Percentiles rank a stretch among this genome's conserved stretches.
These are phyloP conservation scores for Podarcis cretensis DNA, from an alignment of 2,113 vertebrate species.

Conservation along the genomic window DNA sequence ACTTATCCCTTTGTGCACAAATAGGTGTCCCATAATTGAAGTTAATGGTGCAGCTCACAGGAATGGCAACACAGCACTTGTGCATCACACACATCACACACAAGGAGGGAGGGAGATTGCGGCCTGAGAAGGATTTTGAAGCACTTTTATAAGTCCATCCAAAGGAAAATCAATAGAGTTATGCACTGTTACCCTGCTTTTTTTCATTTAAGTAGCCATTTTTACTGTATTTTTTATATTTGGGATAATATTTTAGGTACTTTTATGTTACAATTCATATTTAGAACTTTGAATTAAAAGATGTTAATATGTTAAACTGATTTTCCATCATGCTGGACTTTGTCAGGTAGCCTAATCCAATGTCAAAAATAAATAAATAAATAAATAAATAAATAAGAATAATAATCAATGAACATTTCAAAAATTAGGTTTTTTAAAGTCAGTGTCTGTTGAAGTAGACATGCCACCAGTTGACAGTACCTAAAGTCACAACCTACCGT, in stretches of 20 bases:
- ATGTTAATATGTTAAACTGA: not conserved
- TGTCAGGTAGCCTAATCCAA: not conserved
- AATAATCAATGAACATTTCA: not conserved
- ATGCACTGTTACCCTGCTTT: not conserved
- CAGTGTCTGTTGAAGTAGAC: not conserved
- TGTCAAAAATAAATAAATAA: no score
- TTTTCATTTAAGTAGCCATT: not conserved
- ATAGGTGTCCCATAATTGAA: no score
- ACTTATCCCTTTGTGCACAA: no score
- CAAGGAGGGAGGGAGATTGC: not conserved
- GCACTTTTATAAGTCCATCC: not conserved
- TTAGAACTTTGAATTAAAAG: not conserved
- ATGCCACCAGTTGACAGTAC: not conserved
- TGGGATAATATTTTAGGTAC: not conserved
- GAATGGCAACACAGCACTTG: no score
- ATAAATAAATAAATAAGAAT: no score
- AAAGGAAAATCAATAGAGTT: not conserved
- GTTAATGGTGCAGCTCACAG: no score
- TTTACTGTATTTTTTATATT: not conserved
- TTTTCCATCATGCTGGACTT: not conserved
- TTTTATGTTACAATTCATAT: not conserved
- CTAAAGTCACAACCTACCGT: no score
- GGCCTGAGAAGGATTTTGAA: not conserved
- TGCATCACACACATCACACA: no score
- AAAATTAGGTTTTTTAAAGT: not conserved